These are phyloP conservation scores for Pelochelys cantorii DNA, from an alignment of 2,797 vertebrate species.

Conservation along the genomic window DNA sequence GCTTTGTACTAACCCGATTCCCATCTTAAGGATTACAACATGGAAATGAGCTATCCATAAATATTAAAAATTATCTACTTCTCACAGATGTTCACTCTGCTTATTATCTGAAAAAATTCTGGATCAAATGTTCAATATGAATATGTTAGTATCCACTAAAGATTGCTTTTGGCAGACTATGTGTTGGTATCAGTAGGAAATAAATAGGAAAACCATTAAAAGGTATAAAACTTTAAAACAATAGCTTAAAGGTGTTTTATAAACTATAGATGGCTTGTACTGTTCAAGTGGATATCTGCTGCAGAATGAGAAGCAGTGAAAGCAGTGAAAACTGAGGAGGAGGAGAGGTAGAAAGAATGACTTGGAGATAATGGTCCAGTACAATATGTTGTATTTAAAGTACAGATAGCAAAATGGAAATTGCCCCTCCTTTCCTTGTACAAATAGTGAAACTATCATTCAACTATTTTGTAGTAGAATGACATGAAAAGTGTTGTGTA, in stretches of 20 bases:
- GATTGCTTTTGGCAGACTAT: conserved; percentile 80
- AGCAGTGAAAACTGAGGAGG: conserved; percentile 25
- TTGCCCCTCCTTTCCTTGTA: conserved; percentile 25
- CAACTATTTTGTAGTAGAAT: conserved; percentile 1
- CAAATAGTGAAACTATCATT: background rate
- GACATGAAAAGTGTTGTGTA: background rate
- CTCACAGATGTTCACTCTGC: conserved; percentile 77
- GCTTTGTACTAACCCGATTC: background rate
- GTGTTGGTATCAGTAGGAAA: conserved; percentile 82
- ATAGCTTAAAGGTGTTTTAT: conserved; percentile 84
- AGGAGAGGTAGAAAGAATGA: conserved; percentile 34
- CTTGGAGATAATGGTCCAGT: conserved; percentile 70
- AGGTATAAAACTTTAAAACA: conserved; percentile 83
- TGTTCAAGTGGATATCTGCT: conserved; percentile 70
- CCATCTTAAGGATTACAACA: conserved; percentile 68
- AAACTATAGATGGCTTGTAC: conserved; percentile 80
- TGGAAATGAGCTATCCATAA: conserved; percentile 77
- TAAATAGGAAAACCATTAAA: conserved; percentile 82
- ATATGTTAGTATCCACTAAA: conserved; percentile 79
- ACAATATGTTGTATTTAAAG: conserved; percentile 73
- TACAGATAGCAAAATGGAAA: conserved; percentile 60
- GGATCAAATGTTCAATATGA: conserved; percentile 76
- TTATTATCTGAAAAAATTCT: conserved; percentile 80
- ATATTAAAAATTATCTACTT: conserved; percentile 80
- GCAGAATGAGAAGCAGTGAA: conserved; percentile 66